These are phyloP conservation scores for Tachycineta bicolor DNA, from an alignment of 2,113 vertebrate species.

Conservation along the genomic window DNA sequence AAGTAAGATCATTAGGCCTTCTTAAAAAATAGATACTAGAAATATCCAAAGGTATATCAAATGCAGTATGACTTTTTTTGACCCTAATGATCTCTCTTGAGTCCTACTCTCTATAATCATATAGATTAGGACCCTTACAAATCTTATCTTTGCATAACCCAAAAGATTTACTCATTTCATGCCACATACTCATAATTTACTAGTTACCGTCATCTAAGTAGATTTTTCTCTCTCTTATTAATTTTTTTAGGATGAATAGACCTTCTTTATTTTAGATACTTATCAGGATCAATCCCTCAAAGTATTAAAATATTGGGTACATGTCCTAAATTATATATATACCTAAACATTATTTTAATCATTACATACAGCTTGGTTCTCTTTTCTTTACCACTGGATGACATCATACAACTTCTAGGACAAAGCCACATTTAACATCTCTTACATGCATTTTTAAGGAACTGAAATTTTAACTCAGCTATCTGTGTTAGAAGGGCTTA, in stretches of 20 bases:
- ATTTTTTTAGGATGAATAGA: neutral
- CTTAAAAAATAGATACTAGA: neutral
- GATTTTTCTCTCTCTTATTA: neutral
- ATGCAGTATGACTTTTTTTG: neutral
- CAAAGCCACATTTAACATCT: neutral
- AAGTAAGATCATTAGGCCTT: neutral
- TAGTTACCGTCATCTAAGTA: neutral
- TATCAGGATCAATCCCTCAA: neutral
- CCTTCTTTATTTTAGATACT: neutral
- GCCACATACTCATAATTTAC: neutral
- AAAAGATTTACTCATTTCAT: neutral
- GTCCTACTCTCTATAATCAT: neutral
- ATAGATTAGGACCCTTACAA: neutral
- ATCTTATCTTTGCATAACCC: neutral
- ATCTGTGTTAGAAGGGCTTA: neutral
- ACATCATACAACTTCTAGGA: neutral
- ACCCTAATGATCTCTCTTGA: rapidly evolving
- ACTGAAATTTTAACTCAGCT: neutral
- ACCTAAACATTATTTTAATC: neutral
- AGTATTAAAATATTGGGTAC: neutral
- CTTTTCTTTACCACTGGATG: neutral
- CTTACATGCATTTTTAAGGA: neutral
- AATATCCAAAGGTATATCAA: neutral
- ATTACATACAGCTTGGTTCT: neutral
- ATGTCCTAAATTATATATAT: neutral